Percentiles rank a stretch among this genome's conserved stretches.
Conservation (phyloP, 2,888 invertebrate genomes). For the Rhagonycha fulva region DNA sequence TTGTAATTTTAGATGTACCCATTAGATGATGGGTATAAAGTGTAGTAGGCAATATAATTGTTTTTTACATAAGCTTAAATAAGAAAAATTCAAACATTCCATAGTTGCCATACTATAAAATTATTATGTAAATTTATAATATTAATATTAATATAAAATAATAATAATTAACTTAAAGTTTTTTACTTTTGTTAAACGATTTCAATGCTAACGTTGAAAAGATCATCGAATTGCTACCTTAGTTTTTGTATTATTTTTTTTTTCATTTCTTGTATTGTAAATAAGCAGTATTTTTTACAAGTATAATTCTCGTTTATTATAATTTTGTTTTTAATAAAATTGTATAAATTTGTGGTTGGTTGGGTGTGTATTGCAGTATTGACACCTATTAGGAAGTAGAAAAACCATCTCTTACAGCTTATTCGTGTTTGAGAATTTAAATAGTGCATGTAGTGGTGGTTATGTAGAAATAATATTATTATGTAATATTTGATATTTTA, state of each 20-base stretch:
- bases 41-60: conserved; percentile 49
- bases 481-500: background rate
- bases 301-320: conserved; percentile 16
- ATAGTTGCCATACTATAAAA: conserved; percentile 37
- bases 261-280: conserved; percentile 44
- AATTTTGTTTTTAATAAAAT: conserved; percentile 18
- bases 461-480: background rate
- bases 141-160: conserved; percentile 18
- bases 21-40: conserved; percentile 40
- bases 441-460: conserved; percentile 29
- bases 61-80: conserved; percentile 41
- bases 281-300: conserved; percentile 35
- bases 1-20: conserved; percentile 32
- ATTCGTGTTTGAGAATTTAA: conserved; percentile 51
- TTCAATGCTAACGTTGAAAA: conserved; percentile 5
- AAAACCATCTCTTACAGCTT: conserved; percentile 27
- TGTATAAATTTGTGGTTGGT: conserved; percentile 27
- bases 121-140: conserved; percentile 12
- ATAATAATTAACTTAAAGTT: conserved; percentile 7
- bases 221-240: conserved; percentile 30
- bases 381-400: conserved; percentile 33
- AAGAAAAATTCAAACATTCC: conserved; percentile 43
- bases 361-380: conserved; percentile 31
- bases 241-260: conserved; percentile 6
- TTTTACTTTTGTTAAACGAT: conserved; percentile 2